phyloP scores from a whole-genome alignment of 2,113 vertebrate species.

The Heterotis niloticus region DNA sequence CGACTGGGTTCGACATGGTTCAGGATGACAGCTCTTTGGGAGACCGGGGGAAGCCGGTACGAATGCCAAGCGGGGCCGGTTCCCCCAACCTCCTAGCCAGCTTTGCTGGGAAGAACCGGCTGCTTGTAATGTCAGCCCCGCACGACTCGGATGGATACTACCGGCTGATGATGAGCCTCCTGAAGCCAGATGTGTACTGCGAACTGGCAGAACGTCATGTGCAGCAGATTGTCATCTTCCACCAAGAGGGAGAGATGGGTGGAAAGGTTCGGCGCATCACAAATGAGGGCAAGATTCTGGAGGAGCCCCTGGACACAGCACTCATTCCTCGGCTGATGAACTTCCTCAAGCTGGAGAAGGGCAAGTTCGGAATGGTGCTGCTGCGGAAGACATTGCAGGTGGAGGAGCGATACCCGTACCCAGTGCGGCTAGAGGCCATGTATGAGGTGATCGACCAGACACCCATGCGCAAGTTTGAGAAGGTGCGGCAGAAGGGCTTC shows the following conservation, averaged over 20 bases:
- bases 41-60: constrained; percentile 60
- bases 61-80: constrained; percentile 73
- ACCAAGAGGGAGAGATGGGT: constrained; percentile 83
- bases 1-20: constrained; percentile 54
- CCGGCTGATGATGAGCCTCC: constrained; percentile 92
- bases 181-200: constrained; percentile 90
- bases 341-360: constrained; percentile 91
- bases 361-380: constrained; percentile 95
- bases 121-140: constrained; percentile 90
- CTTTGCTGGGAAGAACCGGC: constrained; percentile 88
- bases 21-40: constrained; percentile 70
- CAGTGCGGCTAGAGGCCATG: constrained; percentile 91
- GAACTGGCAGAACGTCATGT: constrained; percentile 91
- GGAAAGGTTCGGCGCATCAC: constrained; percentile 87
- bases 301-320: constrained; percentile 79
- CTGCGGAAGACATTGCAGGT: constrained; percentile 93
- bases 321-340: constrained; percentile 88
- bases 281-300: constrained; percentile 80
- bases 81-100: constrained; percentile 87
- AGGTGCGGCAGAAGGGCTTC: constrained; percentile 89
- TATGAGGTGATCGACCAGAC: constrained; percentile 91
- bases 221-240: constrained; percentile 91
- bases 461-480: constrained; percentile 86
- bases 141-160: constrained; percentile 93
- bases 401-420: constrained; percentile 92